Evolutionary conservation across 92 coral and sea anemone genomes (phyloP).

Genomic region (Heliopora coerulea): DNA sequence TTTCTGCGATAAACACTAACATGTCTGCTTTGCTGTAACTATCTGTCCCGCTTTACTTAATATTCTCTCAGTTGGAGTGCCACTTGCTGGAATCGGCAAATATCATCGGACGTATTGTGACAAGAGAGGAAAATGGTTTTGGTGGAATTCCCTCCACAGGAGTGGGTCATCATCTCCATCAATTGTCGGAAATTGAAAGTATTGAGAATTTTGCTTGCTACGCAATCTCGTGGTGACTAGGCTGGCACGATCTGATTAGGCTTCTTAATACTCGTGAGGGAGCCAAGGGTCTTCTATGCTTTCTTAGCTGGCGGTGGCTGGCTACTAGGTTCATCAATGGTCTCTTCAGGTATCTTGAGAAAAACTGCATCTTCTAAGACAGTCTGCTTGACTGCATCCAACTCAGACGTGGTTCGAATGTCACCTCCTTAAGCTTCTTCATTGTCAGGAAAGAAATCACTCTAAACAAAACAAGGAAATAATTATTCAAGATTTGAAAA

Average conservation of each 20-base stretch:
- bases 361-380: constrained; percentile 9
- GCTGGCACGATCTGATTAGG: constrained; percentile 36
- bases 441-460: too few species aligned
- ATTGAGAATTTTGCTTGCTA: constrained; percentile 23
- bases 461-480: too few species aligned
- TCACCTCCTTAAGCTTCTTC: too few species aligned
- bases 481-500: too few species aligned
- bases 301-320: constrained; percentile 29
- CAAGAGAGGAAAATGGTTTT: constrained; percentile 29
- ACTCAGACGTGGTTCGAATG: constrained; percentile 12
- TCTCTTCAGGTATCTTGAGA: constrained; percentile 38
- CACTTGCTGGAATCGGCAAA: constrained; percentile 38
- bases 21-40: constrained; percentile 37
- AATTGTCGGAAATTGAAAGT: constrained; percentile 29
- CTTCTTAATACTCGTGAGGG: constrained; percentile 41
- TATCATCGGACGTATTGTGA: constrained; percentile 41
- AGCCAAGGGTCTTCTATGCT: constrained; percentile 33
- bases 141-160: constrained; percentile 38
- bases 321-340: constrained; percentile 9
- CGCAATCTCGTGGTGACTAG: constrained; percentile 42
- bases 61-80: constrained; percentile 42
- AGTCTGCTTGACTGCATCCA: constrained; percentile 41
- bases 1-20: constrained; percentile 36
- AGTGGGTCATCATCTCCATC: constrained; percentile 33
- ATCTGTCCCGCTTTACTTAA: constrained; percentile 42